Percentiles rank a stretch among this genome's conserved stretches.
Conservation (phyloP, 2,888 invertebrate genomes). For the Xanthia icteritia region DNA sequence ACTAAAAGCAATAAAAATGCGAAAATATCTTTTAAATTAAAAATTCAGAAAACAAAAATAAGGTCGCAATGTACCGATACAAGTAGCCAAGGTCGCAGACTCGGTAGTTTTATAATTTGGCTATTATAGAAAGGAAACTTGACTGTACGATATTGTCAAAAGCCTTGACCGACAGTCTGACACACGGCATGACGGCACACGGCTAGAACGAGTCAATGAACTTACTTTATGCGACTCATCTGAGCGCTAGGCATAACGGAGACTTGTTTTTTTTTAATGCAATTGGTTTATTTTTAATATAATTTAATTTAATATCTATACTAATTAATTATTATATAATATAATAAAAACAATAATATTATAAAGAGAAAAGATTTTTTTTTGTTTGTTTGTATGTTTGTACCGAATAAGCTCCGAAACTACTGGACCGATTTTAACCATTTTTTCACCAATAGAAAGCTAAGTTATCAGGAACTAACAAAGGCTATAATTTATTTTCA, state of each 20-base stretch:
- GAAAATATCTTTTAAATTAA: neutral
- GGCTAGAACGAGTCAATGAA: conserved; percentile 55
- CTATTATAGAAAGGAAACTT: conserved; percentile 18
- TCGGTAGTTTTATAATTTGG: conserved; percentile 6
- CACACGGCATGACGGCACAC: conserved; percentile 11
- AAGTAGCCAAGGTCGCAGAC: conserved; percentile 16
- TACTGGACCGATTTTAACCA: no score
- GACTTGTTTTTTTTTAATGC: neutral
- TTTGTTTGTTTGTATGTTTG: no score
- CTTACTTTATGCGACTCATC: conserved; percentile 48
- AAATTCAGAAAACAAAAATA: neutral
- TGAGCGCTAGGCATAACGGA: conserved; percentile 24
- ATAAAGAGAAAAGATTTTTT: no score
- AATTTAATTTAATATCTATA: neutral
- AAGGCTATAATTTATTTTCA: no score
- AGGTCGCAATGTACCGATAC: neutral
- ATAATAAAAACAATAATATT: no score
- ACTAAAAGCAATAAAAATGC: neutral
- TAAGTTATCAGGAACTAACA: no score
- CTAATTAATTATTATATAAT: no score
- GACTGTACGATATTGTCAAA: conserved; percentile 28
- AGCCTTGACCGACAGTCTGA: conserved; percentile 62
- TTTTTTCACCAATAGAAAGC: no score
- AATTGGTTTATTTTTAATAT: no score
- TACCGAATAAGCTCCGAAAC: no score